Conservation (phyloP, 2,888 invertebrate species). For the Cantharis rufa region DNA sequence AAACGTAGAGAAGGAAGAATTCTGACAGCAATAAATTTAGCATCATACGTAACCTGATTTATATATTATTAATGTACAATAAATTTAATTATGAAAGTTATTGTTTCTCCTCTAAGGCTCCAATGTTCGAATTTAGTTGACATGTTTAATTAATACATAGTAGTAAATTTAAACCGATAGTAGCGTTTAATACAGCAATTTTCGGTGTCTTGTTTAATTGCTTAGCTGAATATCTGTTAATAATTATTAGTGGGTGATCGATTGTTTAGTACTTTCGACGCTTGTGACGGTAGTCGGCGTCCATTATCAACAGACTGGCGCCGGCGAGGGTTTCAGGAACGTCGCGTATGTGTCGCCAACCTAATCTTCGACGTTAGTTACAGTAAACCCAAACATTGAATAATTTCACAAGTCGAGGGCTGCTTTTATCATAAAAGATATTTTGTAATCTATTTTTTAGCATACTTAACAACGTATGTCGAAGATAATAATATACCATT, state of each 20-base stretch:
- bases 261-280: slow-evolving; percentile 19
- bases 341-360: slow-evolving; percentile 15
- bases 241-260: slow-evolving; percentile 16
- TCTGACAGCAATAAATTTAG: neutral
- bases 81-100: neutral
- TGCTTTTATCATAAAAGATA: neutral
- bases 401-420: neutral
- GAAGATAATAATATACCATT: neutral
- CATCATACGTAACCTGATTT: neutral
- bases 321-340: slow-evolving; percentile 22
- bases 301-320: slow-evolving; percentile 27
- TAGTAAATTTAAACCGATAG: neutral
- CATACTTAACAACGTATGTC: neutral
- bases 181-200: neutral
- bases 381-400: neutral
- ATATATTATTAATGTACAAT: neutral
- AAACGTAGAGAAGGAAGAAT: neutral
- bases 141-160: neutral
- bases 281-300: slow-evolving; percentile 21
- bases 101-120: neutral
- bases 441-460: neutral
- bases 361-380: slow-evolving; percentile 6
- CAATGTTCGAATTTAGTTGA: neutral
- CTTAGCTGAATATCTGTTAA: neutral
- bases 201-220: neutral